phyloP scores from a whole-genome alignment of 2,113 vertebrate genomes.

The Callipepla squamata region DNA sequence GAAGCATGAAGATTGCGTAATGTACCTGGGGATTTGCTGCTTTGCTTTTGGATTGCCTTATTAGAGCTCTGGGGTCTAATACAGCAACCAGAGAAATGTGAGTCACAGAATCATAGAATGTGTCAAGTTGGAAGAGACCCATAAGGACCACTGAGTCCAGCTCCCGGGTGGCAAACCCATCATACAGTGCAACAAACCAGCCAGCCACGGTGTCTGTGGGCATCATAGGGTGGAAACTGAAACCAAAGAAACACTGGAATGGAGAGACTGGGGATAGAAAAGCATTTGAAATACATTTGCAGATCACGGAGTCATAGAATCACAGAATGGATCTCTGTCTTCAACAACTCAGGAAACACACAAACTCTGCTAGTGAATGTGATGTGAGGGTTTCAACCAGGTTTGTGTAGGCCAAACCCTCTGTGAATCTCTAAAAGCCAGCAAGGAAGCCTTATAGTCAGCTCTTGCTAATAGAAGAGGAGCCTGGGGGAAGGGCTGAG shows the following conservation, averaged over 20 bases:
- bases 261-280: not conserved
- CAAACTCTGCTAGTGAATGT: not conserved
- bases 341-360: not conserved
- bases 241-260: not conserved
- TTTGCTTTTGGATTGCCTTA: not conserved
- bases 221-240: not conserved
- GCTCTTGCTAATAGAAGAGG: not conserved
- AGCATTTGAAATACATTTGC: not conserved
- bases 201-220: not conserved
- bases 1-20: not conserved
- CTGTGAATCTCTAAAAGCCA: not conserved
- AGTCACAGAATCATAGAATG: too few species aligned
- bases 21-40: rapidly evolving
- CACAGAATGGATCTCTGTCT: not conserved
- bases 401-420: not conserved
- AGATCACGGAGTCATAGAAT: not conserved
- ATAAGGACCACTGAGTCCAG: too few species aligned
- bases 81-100: not conserved
- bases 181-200: not conserved
- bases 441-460: not conserved
- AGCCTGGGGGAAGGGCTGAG: not conserved
- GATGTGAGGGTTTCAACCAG: not conserved
- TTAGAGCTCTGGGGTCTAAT: not conserved
- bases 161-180: not conserved
- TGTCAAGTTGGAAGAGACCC: too few species aligned